phyloP scores from a whole-genome alignment of 1,140 invertebrate genomes.

The Camponotus vicinus region DNA sequence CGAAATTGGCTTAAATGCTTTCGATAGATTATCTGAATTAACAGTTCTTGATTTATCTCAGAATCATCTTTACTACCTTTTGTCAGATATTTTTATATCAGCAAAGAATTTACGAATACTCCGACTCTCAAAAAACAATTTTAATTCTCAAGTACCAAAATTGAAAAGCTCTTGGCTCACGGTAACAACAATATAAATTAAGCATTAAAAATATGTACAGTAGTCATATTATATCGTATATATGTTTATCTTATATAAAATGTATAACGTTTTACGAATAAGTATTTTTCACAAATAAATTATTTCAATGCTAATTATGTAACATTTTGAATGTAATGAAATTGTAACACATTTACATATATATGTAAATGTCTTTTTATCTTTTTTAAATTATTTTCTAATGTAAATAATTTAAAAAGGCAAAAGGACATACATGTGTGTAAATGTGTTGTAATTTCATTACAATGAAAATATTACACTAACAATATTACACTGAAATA shows the following conservation, averaged over 20 bases:
- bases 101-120: conserved; percentile 78
- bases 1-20: conserved; percentile 79
- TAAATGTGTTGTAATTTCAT: too few species aligned
- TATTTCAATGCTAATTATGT: not conserved
- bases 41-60: conserved; percentile 80
- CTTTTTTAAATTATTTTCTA: too few species aligned
- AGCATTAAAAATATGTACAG: not conserved
- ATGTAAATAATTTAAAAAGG: too few species aligned
- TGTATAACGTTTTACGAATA: too few species aligned
- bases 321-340: too few species aligned
- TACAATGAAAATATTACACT: too few species aligned
- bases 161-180: conserved; percentile 74
- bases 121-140: conserved; percentile 80
- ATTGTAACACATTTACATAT: too few species aligned
- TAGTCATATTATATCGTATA: too few species aligned
- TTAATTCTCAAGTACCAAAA: conserved; percentile 78
- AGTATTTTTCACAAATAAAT: not conserved
- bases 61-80: conserved; percentile 80
- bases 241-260: conserved; percentile 5
- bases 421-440: too few species aligned
- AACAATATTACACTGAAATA: too few species aligned
- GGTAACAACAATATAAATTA: conserved; percentile 67
- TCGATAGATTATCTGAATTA: conserved; percentile 76
- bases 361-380: too few species aligned
- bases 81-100: conserved; percentile 73